These are phyloP conservation scores for Catocala sponsa DNA, from an alignment of 2,888 invertebrate genomes.

Conservation along the genomic window DNA sequence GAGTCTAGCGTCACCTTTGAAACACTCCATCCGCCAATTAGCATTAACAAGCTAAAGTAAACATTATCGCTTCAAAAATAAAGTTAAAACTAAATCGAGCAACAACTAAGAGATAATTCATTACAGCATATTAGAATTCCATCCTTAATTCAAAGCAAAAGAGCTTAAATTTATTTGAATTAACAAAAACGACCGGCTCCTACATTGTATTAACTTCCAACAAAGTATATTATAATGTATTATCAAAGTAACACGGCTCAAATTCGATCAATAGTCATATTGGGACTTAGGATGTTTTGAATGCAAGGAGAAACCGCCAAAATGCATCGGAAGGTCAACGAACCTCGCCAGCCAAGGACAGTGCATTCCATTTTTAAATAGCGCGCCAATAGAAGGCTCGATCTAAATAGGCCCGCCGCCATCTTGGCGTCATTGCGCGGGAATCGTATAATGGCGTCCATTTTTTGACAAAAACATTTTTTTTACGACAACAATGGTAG, in stretches of 20 bases:
- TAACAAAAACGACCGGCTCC: constrained; percentile 53
- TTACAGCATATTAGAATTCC: constrained; percentile 56
- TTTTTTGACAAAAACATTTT: constrained; percentile 71
- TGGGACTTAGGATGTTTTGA: constrained; percentile 67
- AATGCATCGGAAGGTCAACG: constrained; percentile 88
- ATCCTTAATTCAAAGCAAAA: constrained; percentile 61
- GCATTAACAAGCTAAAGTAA: constrained; percentile 44
- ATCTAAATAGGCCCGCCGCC: constrained; percentile 86
- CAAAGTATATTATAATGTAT: constrained; percentile 62
- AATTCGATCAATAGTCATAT: constrained; percentile 51
- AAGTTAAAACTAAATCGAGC: constrained; percentile 42
- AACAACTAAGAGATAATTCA: constrained; percentile 51
- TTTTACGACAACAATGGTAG: constrained; percentile 77
- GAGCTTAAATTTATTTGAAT: constrained; percentile 67
- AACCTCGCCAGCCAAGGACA: constrained; percentile 85
- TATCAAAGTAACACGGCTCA: constrained; percentile 55
- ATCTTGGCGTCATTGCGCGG: constrained; percentile 84
- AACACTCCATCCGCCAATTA: constrained; percentile 56
- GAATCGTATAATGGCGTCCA: constrained; percentile 60
- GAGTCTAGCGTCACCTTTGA: constrained; percentile 62
- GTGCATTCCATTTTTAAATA: constrained; percentile 88
- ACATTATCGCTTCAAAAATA: constrained; percentile 47
- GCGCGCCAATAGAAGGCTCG: constrained; percentile 85
- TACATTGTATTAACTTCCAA: constrained; percentile 48
- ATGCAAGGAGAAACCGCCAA: constrained; percentile 77